A percentile compares a stretch with the other conserved stretches of the same genome.
These are phyloP conservation scores for Varanus salvator DNA, from an alignment of 2,113 vertebrate species.

Conservation along the genomic window DNA sequence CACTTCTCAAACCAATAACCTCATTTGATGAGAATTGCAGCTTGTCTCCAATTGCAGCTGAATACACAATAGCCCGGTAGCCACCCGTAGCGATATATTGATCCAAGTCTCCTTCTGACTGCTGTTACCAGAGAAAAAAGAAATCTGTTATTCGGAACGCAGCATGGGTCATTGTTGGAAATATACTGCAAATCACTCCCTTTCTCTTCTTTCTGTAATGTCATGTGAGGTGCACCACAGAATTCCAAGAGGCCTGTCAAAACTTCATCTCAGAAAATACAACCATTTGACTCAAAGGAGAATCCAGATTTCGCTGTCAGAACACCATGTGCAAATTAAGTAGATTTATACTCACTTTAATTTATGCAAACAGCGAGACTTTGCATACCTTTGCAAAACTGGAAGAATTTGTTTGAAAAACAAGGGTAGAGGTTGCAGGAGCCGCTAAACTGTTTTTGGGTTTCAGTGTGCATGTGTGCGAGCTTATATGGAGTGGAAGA, in stretches of 20 bases:
- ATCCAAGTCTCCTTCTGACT: constrained; percentile 22
- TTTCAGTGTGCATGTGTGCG: too few relatives aligned
- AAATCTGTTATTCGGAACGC: constrained; percentile 25
- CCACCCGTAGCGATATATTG: constrained; percentile 29
- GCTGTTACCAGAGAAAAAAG: constrained; percentile 10
- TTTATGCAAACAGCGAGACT: constrained; percentile 7
- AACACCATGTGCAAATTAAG: background rate
- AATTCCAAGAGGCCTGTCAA: background rate
- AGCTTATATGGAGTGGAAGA: background rate
- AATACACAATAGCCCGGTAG: constrained; percentile 17
- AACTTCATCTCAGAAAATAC: background rate
- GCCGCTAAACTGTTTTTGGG: background rate
- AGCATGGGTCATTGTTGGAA: constrained; percentile 1
- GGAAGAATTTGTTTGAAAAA: background rate
- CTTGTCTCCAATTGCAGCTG: constrained; percentile 10
- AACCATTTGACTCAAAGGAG: background rate
- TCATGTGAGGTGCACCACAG: background rate
- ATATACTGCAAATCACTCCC: constrained; percentile 10
- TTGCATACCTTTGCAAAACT: background rate
- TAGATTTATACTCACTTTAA: background rate
- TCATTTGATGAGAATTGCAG: constrained; percentile 33
- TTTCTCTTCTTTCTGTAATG: background rate
- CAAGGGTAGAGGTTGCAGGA: background rate
- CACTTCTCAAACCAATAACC: constrained; percentile 11
- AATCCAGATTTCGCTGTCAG: background rate